Base-by-base conservation (phyloP, 2,113 vertebrate genomes). In the Passerina amoena region DNA sequence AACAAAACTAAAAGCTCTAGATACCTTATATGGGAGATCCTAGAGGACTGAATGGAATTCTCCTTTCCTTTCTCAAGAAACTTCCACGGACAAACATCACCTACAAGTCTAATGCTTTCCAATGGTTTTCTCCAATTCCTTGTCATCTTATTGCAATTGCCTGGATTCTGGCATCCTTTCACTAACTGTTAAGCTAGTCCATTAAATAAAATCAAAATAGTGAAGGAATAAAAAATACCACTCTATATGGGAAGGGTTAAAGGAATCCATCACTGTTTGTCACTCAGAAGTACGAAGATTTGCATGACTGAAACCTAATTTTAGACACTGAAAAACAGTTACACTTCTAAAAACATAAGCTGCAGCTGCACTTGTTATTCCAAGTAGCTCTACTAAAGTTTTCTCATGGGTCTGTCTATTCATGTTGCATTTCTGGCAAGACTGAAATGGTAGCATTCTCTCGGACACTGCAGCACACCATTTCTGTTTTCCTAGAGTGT, bases 291-390 rank as follows among this genome's bases (percentile, higher is more conserved):
- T 51, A 83, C 17, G 45, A 60, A 82, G n/a, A 57, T 83, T 71
- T 80, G 68, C 35, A 81, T 37, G 35, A 70, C 72, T 88, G 54
- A 90, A 95, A 72, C 27, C 19, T 94, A 63, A 94, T 86, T 90
- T 84, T 90, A 93, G 86, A 63, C 56, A 75, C 56, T 54, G 66
- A 91, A 87, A 96, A 90, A 24, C 33, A 94, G 51, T 63, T 77
- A 65, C 1, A 2, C 18, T 91, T 82, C 71, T 83, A 86, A 91
- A 94, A 94, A 70, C 47, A 21, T 56, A 86, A 91, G 88, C 4
- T 91, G 87, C 84, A 97, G 87, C 73, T 96, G 84, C 87, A 70
- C 33, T 90, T 85, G 59, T 42, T 87, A 94, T 88, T 94, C 78
- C 30, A 90, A 90, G 53, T 63, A 82, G 82, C 59, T 90, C 45